Percentiles rank a stretch among this genome's conserved stretches.
These are phyloP conservation scores for Eretmochelys imbricata DNA, from an alignment of 2,113 vertebrate species.

Conservation along the genomic window DNA sequence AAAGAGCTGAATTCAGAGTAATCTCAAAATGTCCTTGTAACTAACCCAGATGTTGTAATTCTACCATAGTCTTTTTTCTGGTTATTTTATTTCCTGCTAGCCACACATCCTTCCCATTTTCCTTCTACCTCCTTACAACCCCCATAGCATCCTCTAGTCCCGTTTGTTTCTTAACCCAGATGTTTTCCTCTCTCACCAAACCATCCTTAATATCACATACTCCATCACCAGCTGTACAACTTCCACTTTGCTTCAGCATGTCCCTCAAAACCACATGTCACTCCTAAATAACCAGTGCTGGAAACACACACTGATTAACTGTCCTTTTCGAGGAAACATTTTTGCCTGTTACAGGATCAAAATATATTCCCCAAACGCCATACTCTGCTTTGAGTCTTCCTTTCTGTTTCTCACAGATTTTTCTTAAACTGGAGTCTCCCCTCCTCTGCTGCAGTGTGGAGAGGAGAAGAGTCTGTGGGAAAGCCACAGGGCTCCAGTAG, in stretches of 20 bases:
- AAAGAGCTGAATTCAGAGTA: constrained; percentile 4
- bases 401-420: not conserved
- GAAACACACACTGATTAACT: constrained; percentile 22
- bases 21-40: not conserved
- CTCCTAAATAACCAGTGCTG: not conserved
- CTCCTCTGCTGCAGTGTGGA: not conserved
- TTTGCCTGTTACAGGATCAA: constrained; percentile 6
- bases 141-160: not conserved
- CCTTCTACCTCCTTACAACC: not conserved
- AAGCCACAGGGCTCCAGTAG: not conserved
- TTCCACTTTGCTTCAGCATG: not conserved
- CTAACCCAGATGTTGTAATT: not conserved
- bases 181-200: not conserved
- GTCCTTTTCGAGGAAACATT: not conserved
- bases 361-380: not conserved
- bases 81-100: not conserved
- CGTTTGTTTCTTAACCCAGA: not conserved
- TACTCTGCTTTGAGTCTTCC: constrained; percentile 29
- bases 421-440: not conserved
- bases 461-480: not conserved
- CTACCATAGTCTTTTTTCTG: not conserved
- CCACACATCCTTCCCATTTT: not conserved
- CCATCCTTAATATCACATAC: not conserved
- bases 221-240: not conserved
- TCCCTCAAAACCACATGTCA: not conserved